Evolutionary conservation across 2,113 vertebrate genomes (phyloP).

Genomic region (Rhipidura dahli): DNA sequence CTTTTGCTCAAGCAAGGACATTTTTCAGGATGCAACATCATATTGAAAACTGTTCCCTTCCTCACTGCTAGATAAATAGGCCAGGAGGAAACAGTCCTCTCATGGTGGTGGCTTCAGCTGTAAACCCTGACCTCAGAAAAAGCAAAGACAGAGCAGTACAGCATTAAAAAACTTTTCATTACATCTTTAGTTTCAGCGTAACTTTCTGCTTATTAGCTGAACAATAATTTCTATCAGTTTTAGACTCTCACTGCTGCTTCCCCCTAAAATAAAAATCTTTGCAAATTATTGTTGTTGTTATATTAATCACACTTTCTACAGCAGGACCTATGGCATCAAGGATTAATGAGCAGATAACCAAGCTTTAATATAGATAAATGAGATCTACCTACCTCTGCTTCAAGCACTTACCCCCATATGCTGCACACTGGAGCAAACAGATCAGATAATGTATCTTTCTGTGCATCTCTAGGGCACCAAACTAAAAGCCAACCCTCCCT

Average conservation of each 20-base stretch:
- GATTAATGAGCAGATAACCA: slow-evolving; percentile 35
- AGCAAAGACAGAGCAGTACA: not conserved
- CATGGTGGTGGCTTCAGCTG: not conserved
- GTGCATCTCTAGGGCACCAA: not conserved
- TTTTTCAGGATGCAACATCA: not conserved
- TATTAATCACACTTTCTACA: slow-evolving; percentile 46
- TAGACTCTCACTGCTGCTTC: not conserved
- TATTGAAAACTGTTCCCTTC: not conserved
- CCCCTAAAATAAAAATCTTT: slow-evolving; percentile 14
- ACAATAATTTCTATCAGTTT: not conserved
- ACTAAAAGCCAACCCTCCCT: not conserved
- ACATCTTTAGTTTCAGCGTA: not conserved
- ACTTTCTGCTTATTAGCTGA: not conserved
- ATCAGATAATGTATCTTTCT: not conserved
- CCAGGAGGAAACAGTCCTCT: not conserved
- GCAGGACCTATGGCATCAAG: not conserved
- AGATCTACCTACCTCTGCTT: not conserved
- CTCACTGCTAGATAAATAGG: not conserved
- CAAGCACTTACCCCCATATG: not conserved
- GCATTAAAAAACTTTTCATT: not conserved
- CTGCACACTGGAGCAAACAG: not conserved
- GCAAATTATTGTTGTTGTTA: not conserved
- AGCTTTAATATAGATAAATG: slow-evolving; percentile 47
- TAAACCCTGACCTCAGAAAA: not conserved
- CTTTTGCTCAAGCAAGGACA: not conserved